These are phyloP conservation scores for Formica aserva DNA, from an alignment of 2,888 invertebrate species.

Conservation along the genomic window DNA sequence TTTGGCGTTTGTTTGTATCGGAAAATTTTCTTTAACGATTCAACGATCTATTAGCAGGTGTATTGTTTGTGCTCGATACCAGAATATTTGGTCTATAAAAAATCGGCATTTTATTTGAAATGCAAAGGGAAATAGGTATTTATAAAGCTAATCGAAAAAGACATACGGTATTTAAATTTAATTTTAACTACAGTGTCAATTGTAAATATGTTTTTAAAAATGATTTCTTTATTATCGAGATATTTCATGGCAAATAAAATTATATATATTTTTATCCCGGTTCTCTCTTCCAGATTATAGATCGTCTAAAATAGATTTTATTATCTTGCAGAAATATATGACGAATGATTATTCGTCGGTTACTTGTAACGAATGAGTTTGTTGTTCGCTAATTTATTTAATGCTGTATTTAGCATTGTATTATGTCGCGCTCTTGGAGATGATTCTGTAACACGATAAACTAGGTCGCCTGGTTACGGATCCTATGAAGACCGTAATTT, in stretches of 20 bases:
- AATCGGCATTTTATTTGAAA: too few relatives aligned
- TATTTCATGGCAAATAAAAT: too few relatives aligned
- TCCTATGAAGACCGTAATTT: constrained; percentile 42
- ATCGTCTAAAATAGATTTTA: neutral
- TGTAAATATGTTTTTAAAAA: too few relatives aligned
- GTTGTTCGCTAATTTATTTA: constrained; percentile 9
- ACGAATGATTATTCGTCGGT: neutral
- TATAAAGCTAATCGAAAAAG: neutral
- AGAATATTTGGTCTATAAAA: too few relatives aligned
- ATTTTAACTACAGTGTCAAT: too few relatives aligned
- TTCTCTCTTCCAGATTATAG: neutral
- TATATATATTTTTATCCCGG: neutral
- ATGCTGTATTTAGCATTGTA: neutral
- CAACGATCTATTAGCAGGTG: neutral
- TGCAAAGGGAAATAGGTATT: neutral
- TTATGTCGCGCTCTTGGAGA: neutral
- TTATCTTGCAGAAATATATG: neutral
- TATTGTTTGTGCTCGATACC: neutral
- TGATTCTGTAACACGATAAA: constrained; percentile 38
- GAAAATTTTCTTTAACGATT: neutral
- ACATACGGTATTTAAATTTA: neutral
- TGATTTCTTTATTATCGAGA: too few relatives aligned
- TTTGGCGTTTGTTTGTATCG: neutral
- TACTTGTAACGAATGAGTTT: neutral
- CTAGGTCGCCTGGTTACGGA: constrained; percentile 27